Evolutionary conservation across 1,140 invertebrate genomes (phyloP).

Genomic region (Drosophila quadrilineata): DNA sequence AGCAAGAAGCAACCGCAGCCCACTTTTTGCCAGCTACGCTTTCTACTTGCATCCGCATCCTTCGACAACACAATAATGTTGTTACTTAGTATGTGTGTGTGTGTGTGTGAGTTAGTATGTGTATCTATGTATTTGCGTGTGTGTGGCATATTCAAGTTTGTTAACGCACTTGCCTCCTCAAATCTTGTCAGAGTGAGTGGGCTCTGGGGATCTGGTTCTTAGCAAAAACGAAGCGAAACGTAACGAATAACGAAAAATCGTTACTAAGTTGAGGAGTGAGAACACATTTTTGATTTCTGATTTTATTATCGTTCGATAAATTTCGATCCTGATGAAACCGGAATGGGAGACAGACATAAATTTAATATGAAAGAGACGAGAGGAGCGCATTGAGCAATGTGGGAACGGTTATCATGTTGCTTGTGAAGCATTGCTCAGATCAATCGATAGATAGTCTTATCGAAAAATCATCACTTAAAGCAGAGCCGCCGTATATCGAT

Average conservation of each 20-base stretch:
- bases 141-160: conserved; percentile 17
- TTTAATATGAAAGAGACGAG: too few species aligned
- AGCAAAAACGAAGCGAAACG: too few species aligned
- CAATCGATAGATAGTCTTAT: too few species aligned
- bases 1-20: conserved; percentile 29
- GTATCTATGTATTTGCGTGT: background rate
- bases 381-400: too few species aligned
- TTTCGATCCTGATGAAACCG: conserved; percentile 1
- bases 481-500: too few species aligned
- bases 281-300: background rate
- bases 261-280: background rate
- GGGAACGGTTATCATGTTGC: too few species aligned
- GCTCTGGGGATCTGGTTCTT: conserved; percentile 12
- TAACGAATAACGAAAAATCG: too few species aligned
- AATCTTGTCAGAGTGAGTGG: conserved; percentile 4
- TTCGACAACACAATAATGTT: conserved; percentile 19
- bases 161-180: conserved; percentile 8
- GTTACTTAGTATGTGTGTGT: background rate
- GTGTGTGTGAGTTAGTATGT: background rate
- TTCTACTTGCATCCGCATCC: conserved; percentile 42
- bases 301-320: background rate
- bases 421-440: too few species aligned
- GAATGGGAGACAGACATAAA: too few species aligned
- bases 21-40: conserved; percentile 33
- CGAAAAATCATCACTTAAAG: too few species aligned